Conservation (phyloP, 2,888 invertebrate species). For the Monochamus alternatus region DNA sequence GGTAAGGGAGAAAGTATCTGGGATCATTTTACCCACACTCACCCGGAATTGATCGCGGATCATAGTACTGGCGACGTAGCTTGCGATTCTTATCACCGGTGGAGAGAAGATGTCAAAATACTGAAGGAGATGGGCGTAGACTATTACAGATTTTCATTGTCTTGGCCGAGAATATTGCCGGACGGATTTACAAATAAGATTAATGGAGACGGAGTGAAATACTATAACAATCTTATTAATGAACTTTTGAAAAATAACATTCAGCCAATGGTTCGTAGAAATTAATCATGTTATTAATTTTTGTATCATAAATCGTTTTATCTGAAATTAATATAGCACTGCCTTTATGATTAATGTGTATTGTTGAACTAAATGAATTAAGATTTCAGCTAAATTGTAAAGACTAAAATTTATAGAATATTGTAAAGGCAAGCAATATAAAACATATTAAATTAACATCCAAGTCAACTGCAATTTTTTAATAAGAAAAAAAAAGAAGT, state of each 20-base stretch:
- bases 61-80: constrained; percentile 76
- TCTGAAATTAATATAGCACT: constrained; percentile 1
- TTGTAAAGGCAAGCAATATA: too few species aligned
- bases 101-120: constrained; percentile 75
- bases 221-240: constrained; percentile 84
- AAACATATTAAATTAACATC: too few species aligned
- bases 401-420: too few species aligned
- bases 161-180: constrained; percentile 72
- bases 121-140: constrained; percentile 74
- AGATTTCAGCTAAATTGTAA: too few species aligned
- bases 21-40: constrained; percentile 77
- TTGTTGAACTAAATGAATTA: not conserved
- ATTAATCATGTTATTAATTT: not conserved
- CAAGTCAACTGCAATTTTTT: too few species aligned
- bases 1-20: constrained; percentile 79
- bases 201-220: constrained; percentile 81
- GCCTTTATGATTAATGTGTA: too few species aligned
- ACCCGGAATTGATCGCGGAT: constrained; percentile 73
- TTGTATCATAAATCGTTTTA: not conserved
- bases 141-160: constrained; percentile 57
- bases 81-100: constrained; percentile 79
- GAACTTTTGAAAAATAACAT: constrained; percentile 75
- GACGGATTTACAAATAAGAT: constrained; percentile 78
- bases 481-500: too few species aligned
- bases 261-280: constrained; percentile 72